Evolutionary conservation across 2,888 invertebrate species (phyloP), one percentile per base, ranked within the genome.

Genomic region (Cataglyphis altisquamis): DNA sequence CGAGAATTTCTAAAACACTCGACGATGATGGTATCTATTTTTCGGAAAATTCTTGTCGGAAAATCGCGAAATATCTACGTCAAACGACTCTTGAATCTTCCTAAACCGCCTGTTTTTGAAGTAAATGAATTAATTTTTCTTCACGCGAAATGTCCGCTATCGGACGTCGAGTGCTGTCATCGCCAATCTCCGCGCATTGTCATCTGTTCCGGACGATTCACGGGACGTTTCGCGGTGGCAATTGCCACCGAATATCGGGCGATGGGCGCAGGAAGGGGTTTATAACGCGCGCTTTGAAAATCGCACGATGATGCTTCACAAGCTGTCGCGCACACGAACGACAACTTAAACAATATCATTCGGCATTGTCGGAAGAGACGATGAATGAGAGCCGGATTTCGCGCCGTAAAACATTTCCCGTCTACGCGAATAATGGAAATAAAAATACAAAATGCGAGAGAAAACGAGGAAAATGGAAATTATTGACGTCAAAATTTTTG

Each of bases 271-370:
- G 45, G 63, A 74, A 39, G 70, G 82, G 36, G 45, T n/a, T 8
- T n/a, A n/a, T 52, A 15, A 29, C 10, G 1, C 18, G 29, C 48
- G 68, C 83, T 82, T 89, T 88, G 84, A 68, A 72, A 66, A 86
- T 81, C 62, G 84, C 52, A 72, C 67, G 88, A 86, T 83, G 84
- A 72, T 83, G 80, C 88, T 90, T 83, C 84, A 84, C 84, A 86
- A 89, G 83, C 89, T 89, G 90, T 89, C 88, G 85, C 85, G 77
- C 80, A 83, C 89, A 88, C 86, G 82, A 55, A 48, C 25, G 60
- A 57, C 72, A 21, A 60, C 80, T 83, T 68, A 68, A 83, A 83
- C 52, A 45, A 78, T 83, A 60, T 80, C 48, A 81, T 72, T 12
- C n/a, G 36, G 66, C 66, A n/a, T 2, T 52, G 8, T 9, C 60